A percentile compares a stretch with the other conserved stretches of the same genome.
Evolutionary conservation across 2,888 invertebrate genomes (phyloP).

Genomic region (Actias luna): DNA sequence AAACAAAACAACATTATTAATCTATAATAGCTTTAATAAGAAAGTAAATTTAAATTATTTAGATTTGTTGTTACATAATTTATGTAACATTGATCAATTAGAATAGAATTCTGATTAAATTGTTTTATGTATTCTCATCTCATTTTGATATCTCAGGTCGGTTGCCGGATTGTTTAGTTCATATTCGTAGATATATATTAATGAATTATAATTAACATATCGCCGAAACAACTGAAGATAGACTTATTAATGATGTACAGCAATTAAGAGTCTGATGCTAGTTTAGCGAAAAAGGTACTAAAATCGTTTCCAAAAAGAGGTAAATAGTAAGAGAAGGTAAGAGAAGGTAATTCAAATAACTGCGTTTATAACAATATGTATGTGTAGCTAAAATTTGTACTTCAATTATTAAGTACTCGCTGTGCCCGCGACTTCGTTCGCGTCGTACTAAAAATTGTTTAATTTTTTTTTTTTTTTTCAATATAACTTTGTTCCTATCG

Average conservation of each 20-base stretch:
- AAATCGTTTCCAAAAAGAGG: too few species aligned
- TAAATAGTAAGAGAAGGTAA: too few species aligned
- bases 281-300: neutral
- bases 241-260: neutral
- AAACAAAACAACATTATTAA: neutral
- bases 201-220: neutral
- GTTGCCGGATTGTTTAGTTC: neutral
- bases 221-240: neutral
- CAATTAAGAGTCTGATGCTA: neutral
- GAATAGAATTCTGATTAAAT: neutral
- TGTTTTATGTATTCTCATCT: neutral
- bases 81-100: neutral
- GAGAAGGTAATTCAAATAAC: too few species aligned
- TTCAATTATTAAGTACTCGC: too few species aligned
- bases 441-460: too few species aligned
- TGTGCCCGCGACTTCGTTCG: too few species aligned
- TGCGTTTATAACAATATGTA: too few species aligned
- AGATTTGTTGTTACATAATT: neutral
- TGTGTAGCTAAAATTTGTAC: too few species aligned
- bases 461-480: too few species aligned
- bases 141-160: neutral
- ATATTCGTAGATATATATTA: neutral
- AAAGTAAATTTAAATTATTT: too few species aligned
- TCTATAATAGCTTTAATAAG: too few species aligned
- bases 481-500: too few species aligned